phyloP scores from a whole-genome alignment of 1,140 invertebrate genomes.

The Pogonus chalceus region DNA sequence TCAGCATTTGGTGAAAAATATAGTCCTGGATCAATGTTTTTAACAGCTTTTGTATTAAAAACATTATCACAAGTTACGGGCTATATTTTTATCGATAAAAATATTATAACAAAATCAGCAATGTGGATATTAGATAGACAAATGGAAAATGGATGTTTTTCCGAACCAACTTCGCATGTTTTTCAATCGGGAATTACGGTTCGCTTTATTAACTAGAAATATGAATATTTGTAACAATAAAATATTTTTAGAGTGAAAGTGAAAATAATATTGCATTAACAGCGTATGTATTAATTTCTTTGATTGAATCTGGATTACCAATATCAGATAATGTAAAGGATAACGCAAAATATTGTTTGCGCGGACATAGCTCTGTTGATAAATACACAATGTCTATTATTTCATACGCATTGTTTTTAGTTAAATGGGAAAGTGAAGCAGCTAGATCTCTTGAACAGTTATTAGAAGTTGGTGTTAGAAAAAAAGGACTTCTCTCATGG shows the following conservation, averaged over 20 bases:
- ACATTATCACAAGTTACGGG: conserved; percentile 54
- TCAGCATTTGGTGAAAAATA: conserved; percentile 56
- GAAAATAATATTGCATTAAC: conserved; percentile 43
- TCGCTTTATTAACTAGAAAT: conserved; percentile 10
- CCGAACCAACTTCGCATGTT: conserved; percentile 51
- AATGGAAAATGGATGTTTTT: conserved; percentile 65
- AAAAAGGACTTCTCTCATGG: conserved; percentile 30
- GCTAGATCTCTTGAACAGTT: conserved; percentile 21
- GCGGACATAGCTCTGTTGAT: conserved; percentile 24
- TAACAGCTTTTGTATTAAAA: conserved; percentile 69
- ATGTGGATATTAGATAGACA: conserved; percentile 61
- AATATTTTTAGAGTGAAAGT: background rate
- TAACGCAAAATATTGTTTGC: conserved; percentile 46
- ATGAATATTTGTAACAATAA: too few relatives aligned
- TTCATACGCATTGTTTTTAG: conserved; percentile 49
- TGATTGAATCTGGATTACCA: conserved; percentile 45
- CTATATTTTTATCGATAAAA: conserved; percentile 57
- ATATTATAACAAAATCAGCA: conserved; percentile 51
- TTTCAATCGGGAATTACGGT: conserved; percentile 60
- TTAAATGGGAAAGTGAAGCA: conserved; percentile 31
- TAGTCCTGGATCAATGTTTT: conserved; percentile 55
- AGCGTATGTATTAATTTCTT: conserved; percentile 50
- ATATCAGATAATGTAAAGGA: conserved; percentile 34
- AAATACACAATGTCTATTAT: conserved; percentile 47
- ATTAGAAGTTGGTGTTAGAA: conserved; percentile 17